Evolutionary conservation across 2,113 vertebrate species (phyloP).

Genomic region (Phaethon lepturus): DNA sequence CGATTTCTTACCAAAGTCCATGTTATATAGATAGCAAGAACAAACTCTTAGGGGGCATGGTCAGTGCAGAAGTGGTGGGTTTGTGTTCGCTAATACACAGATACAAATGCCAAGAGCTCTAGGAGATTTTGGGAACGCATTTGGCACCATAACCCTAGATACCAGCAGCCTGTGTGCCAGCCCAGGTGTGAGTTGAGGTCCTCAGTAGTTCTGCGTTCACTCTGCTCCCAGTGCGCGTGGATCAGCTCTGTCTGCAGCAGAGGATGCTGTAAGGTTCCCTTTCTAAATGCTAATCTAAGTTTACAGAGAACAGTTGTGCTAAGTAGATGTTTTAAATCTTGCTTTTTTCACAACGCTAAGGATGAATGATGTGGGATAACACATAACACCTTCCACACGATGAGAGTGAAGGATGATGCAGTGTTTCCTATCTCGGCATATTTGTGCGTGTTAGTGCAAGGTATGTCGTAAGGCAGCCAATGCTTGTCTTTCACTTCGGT

Average conservation of each 20-base stretch:
- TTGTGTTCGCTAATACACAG: not conserved
- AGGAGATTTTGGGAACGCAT: not conserved
- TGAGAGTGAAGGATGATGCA: rapidly evolving
- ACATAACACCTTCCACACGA: not conserved
- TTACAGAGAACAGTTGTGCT: not conserved
- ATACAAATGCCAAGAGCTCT: not conserved
- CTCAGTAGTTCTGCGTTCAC: rapidly evolving
- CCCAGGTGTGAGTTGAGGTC: rapidly evolving
- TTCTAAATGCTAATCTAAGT: not conserved
- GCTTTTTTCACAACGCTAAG: not conserved
- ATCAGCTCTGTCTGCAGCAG: not conserved
- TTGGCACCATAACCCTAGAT: not conserved
- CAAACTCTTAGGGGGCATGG: not conserved
- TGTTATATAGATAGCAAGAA: not conserved
- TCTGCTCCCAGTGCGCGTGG: not conserved
- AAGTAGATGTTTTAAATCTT: not conserved
- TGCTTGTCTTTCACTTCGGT: not conserved
- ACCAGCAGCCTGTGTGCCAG: not conserved
- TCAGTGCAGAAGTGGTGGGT: not conserved
- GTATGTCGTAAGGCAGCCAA: rapidly evolving
- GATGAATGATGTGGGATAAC: not conserved
- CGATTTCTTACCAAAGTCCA: not conserved
- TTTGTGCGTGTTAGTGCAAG: rapidly evolving
- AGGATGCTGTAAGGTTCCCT: not conserved
- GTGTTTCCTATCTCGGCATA: not conserved